Conservation (phyloP, 2,797 vertebrate species). For the Amblyopsis hoosieri region DNA sequence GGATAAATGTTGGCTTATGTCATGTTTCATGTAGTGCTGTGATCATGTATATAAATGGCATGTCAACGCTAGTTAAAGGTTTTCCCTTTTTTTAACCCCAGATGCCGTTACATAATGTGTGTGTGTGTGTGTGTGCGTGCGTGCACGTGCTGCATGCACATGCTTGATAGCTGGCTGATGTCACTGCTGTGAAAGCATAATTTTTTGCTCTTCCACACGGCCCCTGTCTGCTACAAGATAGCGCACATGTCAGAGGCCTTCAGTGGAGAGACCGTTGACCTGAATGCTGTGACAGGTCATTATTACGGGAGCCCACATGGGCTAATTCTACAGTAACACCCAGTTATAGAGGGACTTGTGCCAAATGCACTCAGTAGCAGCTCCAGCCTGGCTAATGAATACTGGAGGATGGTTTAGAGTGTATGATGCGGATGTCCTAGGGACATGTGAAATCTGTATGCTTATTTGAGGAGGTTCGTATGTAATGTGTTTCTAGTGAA, state of each 20-base stretch:
- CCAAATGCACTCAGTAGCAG: conserved; percentile 20
- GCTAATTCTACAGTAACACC: conserved; percentile 37
- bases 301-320: conserved; percentile 25
- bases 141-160: neutral
- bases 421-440: conserved; percentile 43
- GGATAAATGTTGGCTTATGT: no score
- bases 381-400: conserved; percentile 55
- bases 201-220: conserved; percentile 27
- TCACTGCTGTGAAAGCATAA: conserved; percentile 17
- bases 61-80: neutral
- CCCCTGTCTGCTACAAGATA: conserved; percentile 6
- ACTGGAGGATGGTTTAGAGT: conserved; percentile 59
- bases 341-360: conserved; percentile 30
- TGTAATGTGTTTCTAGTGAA: conserved; percentile 13
- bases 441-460: conserved; percentile 27
- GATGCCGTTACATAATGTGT: conserved; percentile 40
- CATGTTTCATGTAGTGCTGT: no score
- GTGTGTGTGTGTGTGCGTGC: conserved; percentile 9
- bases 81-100: conserved; percentile 23
- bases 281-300: conserved; percentile 39
- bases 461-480: conserved; percentile 36
- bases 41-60: no score
- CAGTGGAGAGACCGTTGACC: conserved; percentile 27
- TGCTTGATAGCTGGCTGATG: conserved; percentile 17
- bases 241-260: conserved; percentile 26